Evolutionary conservation across 2,888 invertebrate species (phyloP), one percentile per base, ranked within the genome.

Genomic region (Hirtodrosophila histrioides): DNA sequence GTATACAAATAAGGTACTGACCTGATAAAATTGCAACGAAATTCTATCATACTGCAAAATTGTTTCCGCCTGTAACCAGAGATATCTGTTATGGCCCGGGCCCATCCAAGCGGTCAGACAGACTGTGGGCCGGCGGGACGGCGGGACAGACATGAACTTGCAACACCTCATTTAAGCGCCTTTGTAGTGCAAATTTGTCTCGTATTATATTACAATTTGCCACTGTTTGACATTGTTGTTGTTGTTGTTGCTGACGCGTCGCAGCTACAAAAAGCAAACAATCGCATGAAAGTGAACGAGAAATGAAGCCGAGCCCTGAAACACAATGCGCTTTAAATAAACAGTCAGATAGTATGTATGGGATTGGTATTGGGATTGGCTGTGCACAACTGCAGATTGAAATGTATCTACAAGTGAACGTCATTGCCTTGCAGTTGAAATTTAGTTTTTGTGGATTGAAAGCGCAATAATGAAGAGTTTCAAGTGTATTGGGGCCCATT

Each of bases 131-230:
- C 57, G 41, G 44, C 37, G 41, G 24, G 48, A 45, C 40, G 35
- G 33, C 41, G 62, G 48, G 56, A 61, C 72, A 67, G 71, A 56
- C 54, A 61, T 66, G 60, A 86, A 77, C 86, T 77, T 84, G 88
- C 88, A 85, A 85, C 84, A 88, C 88, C 88, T 85, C 87, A 84
- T 88, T 85, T 86, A 80, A 85, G 86, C 84, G 80, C 86, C 72
- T 82, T 85, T 82, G 81, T 82, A 66, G 61, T 82, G 79, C 79
- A 78, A 69, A 80, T 86, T 83, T 86, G 63, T 77, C 72, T 62
- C 61, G 77, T 82, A 81, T 82, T 81, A 84, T 79, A 79, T 82
- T 84, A 82, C 82, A 77, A 81, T 84, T 81, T 79, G 79, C 77
- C 72, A 79, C 73, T 69, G 71, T 75, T 76, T 78, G 76, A 50